Evolutionary conservation across 2,797 vertebrate genomes (phyloP).

Genomic region (Aythya fuligula): DNA sequence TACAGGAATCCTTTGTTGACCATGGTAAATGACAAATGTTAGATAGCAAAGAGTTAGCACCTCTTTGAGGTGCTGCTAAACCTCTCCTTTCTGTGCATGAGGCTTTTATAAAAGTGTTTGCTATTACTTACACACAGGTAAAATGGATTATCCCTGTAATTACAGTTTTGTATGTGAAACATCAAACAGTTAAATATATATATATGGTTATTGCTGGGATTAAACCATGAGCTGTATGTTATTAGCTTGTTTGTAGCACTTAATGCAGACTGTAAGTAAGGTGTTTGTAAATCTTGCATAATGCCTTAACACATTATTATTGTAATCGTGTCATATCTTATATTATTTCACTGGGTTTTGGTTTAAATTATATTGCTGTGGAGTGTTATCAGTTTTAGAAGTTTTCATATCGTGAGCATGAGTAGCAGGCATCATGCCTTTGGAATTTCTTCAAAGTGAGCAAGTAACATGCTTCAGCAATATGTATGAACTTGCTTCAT

Average conservation of each 20-base stretch:
- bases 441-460: neutral
- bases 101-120: neutral
- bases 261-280: neutral
- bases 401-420: neutral
- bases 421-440: neutral
- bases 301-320: neutral
- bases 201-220: slow-evolving; percentile 27
- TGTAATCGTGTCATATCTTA: neutral
- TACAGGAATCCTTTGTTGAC: slow-evolving; percentile 14
- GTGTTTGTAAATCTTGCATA: slow-evolving; percentile 4
- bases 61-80: slow-evolving; percentile 5
- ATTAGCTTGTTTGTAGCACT: neutral
- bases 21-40: neutral
- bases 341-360: neutral
- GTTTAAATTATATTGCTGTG: neutral
- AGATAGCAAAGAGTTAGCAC: neutral
- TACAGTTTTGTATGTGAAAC: slow-evolving; percentile 24
- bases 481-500: neutral
- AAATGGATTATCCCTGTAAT: slow-evolving; percentile 43
- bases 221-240: slow-evolving; percentile 5
- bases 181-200: neutral
- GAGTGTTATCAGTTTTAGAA: neutral
- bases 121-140: neutral
- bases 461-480: neutral
- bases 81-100: neutral